Evolutionary conservation across 2,797 vertebrate genomes (phyloP), one percentile per base, ranked within the genome.

Genomic region (Artibeus lituratus): DNA sequence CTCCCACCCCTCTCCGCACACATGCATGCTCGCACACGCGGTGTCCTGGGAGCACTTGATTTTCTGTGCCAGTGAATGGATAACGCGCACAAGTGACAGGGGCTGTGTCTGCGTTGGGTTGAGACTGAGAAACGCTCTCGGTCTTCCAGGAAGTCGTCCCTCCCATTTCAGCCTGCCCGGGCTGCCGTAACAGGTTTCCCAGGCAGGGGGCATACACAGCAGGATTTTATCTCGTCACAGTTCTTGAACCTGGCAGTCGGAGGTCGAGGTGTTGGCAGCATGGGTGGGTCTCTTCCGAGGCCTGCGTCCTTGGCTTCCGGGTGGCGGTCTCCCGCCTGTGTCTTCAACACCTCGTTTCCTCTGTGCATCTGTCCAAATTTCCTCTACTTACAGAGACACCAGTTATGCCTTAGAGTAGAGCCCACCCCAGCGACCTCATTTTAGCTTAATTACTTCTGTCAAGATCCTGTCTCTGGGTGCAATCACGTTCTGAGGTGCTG

Each of bases 11-110:
- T 24, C 65, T 2, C 55, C 24, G 5, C 29, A 24, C 35, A 2
- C 42, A 7, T 16, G 14, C 3, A 3, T 5, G 1, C 55, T 6
- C 47, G n/a, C 22, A 35, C 55, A 42, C 3, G 7, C 18, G 0
- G 19, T 11, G 7, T 57, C 69, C 67, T 57, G 21, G 72, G 21
- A 49, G 49, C 77, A 44, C 42, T 5, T 5, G 47, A 9, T 53
- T 49, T 55, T 78, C 81, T 14, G 1, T 29, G 2, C 74, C 74
- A 67, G 14, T 51, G 49, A 35, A 35, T 22, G 26, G 51, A 1
- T 42, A 10, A 16, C 73, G 24, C 47, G 37, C 18, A 0, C 3
- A 2, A 19, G 37, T 24, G 22, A 26, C 57, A 8, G 29, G 35
- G 18, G 53, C 83, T 44, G 10, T 26, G 12, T 22, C 42, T 72